Conservation (phyloP, 2,113 vertebrate species). For the Centropus bengalensis region DNA sequence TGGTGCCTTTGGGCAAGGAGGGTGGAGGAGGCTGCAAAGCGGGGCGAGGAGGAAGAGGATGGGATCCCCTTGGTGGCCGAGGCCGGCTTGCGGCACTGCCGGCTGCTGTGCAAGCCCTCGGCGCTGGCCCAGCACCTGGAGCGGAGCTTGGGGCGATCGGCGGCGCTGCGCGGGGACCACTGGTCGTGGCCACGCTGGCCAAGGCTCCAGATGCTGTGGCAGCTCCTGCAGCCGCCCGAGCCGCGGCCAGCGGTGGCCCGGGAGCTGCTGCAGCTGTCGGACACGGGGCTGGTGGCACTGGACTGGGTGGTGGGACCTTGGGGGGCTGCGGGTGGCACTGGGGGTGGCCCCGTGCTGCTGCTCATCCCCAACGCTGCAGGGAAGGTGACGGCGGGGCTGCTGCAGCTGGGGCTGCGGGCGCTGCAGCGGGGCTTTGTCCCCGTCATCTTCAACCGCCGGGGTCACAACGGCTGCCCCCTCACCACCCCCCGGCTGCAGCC, state of each 20-base stretch:
- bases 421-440: conserved; percentile 81
- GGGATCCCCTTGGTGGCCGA: background rate
- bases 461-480: conserved; percentile 85
- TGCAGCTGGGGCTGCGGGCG: conserved; percentile 77
- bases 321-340: conserved; percentile 76
- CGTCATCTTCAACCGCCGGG: conserved; percentile 83
- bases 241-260: background rate
- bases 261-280: background rate
- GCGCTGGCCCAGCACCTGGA: conserved; percentile 46
- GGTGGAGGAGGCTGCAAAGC: background rate
- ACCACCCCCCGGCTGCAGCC: conserved; percentile 84
- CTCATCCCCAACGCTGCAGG: conserved; percentile 84
- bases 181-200: conserved; percentile 17
- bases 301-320: conserved; percentile 78
- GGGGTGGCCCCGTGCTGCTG: conserved; percentile 79
- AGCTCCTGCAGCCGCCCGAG: background rate
- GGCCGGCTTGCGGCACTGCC: background rate
- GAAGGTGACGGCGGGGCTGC: conserved; percentile 77
- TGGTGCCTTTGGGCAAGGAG: background rate
- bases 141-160: background rate
- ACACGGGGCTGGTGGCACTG: conserved; percentile 35
- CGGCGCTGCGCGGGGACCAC: background rate
- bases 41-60: background rate
- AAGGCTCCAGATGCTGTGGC: background rate
- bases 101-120: conserved; percentile 47